Base-by-base conservation (phyloP, 2,113 vertebrate genomes). In the Craseonycteris thonglongyai region DNA sequence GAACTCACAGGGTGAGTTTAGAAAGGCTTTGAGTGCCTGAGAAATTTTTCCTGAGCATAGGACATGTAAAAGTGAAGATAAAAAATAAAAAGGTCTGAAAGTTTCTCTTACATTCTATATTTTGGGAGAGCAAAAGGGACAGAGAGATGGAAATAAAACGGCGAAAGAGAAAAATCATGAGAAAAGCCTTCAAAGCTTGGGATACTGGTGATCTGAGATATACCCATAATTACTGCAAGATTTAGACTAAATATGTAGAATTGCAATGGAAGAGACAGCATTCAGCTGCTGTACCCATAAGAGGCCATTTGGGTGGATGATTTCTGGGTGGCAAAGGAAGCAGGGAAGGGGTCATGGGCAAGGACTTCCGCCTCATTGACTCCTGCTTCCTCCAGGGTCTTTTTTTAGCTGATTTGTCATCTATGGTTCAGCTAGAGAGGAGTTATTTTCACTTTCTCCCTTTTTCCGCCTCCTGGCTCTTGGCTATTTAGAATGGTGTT, bases 311-410 rank as follows among this genome's bases (percentile, higher is more conserved):
- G 38, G n/a, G 72, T 28, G 40, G n/a, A 59, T 81, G 59, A 58
- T 85, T 89, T 94, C 92, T 82, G 68, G 45, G 71, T 33, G 13
- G 61, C 18, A 51, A 72, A 72, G 56, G 69, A 49, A 96, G 72
- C n/a, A 78, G 68, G 76, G 66, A 82, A 85, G 38, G 91, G 94
- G 93, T 97, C 90, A 94, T 95, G 86, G 94, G 88, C 95, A 97
- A 97, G 93, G 96, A 96, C 95, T 97, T 95, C 65, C 35, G n/a
- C 91, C 95, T 97, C 96, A 97, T 95, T 97, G 97, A 95, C 87
- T 96, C 90, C 54, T 81, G 95, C 83, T 94, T 92, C 90, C 96
- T 94, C 96, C 68, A 35, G 96, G 96, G 93, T 88, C 88, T 81
- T 96, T 88, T 78, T 96, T 94, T 90, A 96, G 93, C 87, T 95